These are phyloP conservation scores for Torymus aiolomorphi DNA, from an alignment of 2,888 invertebrate genomes.

Conservation along the genomic window DNA sequence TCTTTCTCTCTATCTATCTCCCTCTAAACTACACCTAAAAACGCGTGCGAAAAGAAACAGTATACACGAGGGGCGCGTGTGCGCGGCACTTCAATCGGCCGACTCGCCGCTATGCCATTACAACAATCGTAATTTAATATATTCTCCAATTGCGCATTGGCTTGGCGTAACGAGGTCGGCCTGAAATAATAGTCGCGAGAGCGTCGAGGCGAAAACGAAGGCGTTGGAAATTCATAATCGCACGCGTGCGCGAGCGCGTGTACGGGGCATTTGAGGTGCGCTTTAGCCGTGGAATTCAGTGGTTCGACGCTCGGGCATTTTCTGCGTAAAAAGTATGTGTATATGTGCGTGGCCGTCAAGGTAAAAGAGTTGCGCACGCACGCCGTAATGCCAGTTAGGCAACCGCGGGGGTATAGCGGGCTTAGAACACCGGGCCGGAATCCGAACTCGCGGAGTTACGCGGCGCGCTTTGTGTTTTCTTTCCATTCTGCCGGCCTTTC, in stretches of 20 bases:
- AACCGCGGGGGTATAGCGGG: background rate
- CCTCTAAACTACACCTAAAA: too few species aligned
- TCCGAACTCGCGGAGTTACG: background rate
- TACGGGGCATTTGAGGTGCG: background rate
- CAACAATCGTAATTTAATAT: constrained; percentile 50
- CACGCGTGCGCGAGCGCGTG: background rate
- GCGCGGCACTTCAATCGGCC: too few species aligned
- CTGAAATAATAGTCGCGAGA: constrained; percentile 39
- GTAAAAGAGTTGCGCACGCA: too few species aligned
- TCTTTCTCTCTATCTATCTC: too few species aligned
- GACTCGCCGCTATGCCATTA: constrained; percentile 28
- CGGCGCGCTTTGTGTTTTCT: background rate
- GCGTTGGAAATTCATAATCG: constrained; percentile 15
- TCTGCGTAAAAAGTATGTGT: too few species aligned
- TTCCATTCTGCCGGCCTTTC: background rate
- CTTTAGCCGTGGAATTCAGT: too few species aligned
- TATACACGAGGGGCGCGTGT: too few species aligned
- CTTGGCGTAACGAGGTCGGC: constrained; percentile 40
- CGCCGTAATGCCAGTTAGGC: too few species aligned
- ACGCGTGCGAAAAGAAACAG: too few species aligned
- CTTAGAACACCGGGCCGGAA: too few species aligned
- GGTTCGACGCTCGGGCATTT: too few species aligned
- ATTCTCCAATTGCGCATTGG: constrained; percentile 46
- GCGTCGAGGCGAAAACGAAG: background rate
- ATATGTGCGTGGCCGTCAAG: too few species aligned